Evolutionary conservation across 2,888 invertebrate species (phyloP), one percentile per base, ranked within the genome.

Genomic region (Germaria angustata): DNA sequence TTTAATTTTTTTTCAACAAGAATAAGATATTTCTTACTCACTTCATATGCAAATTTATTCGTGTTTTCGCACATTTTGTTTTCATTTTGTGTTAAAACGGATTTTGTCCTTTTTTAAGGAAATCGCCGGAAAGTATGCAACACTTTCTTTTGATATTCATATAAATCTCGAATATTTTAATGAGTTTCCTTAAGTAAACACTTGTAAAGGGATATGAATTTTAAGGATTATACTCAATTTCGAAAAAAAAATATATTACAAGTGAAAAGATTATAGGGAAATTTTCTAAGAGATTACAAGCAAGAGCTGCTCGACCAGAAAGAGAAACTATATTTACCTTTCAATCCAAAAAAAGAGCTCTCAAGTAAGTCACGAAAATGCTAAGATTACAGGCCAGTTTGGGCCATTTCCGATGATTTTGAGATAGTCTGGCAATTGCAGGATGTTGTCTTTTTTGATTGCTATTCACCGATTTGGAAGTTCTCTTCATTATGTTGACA

Each of bases 21-120:
- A 46, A 65, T 32, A 63, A 75, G 34, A 55, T 28, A 13, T 44
- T 24, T 75, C 20, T 46, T 34, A 13, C 2, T 32, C 17, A 68
- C 41, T 61, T 68, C 44, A 15, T 53, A 77, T 77, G 77, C 8
- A 77, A 77, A 77, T 77, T 77, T 34, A 77, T 61, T 63, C 22
- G 11, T 55, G 24, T 59, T 49, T 49, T 41, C 1, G 22, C 1
- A 13, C 22, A 46, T 72, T 28, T 20, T 61, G 39, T 7, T 44
- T 39, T 55, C 15, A 1, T 28, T 28, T 28, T 28, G 4, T 6
- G 3, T 13, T 32, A 20, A 2, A 63, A 34, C n/a, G 4, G 3
- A 2, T 24, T 53, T 66, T 24, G 11, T 51, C 15, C 24, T 66
- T 24, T 28, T 76, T 49, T 22, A 65, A 76, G 66, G 66, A 66